Percentiles rank a stretch among this genome's conserved stretches.
Evolutionary conservation across 1,140 invertebrate species (phyloP).

Genomic region (Drosophila kikkawai): DNA sequence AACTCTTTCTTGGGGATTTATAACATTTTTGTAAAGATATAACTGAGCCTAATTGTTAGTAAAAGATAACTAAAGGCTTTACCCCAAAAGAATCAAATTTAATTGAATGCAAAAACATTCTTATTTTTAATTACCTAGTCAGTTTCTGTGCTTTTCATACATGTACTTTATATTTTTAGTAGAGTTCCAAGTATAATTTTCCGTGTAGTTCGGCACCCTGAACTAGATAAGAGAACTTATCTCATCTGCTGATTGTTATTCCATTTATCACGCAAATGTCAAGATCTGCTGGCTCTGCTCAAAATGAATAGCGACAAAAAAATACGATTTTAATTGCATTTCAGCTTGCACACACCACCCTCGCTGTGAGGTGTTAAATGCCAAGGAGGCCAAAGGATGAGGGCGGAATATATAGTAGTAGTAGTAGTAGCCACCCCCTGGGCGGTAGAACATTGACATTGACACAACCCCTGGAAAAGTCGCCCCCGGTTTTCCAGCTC

Average conservation of each 20-base stretch:
- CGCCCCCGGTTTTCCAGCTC: not conserved
- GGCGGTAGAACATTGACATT: conserved; percentile 60
- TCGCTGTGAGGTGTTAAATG: conserved; percentile 63
- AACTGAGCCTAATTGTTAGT: not conserved
- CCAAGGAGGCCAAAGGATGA: conserved; percentile 12
- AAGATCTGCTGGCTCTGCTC: conserved; percentile 68
- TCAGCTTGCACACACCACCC: conserved; percentile 41
- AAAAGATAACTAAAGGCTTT: not conserved
- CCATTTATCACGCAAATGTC: conserved; percentile 77
- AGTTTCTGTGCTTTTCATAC: too few relatives aligned
- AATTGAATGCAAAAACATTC: too few relatives aligned
- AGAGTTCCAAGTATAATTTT: not conserved
- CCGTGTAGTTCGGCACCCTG: conserved; percentile 1
- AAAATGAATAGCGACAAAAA: conserved; percentile 60
- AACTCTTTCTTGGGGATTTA: too few relatives aligned
- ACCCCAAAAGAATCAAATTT: not conserved
- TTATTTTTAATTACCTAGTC: too few relatives aligned
- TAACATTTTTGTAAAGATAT: not conserved
- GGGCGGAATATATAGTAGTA: not conserved
- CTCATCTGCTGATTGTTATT: conserved; percentile 63
- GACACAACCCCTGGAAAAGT: conserved; percentile 70
- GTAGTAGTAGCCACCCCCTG: conserved; percentile 14
- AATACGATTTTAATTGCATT: conserved; percentile 76
- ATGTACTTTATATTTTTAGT: too few relatives aligned
- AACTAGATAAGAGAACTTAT: conserved; percentile 45